phyloP scores from a whole-genome alignment of 2,888 invertebrate genomes.

The Drosophila niveifrons region DNA sequence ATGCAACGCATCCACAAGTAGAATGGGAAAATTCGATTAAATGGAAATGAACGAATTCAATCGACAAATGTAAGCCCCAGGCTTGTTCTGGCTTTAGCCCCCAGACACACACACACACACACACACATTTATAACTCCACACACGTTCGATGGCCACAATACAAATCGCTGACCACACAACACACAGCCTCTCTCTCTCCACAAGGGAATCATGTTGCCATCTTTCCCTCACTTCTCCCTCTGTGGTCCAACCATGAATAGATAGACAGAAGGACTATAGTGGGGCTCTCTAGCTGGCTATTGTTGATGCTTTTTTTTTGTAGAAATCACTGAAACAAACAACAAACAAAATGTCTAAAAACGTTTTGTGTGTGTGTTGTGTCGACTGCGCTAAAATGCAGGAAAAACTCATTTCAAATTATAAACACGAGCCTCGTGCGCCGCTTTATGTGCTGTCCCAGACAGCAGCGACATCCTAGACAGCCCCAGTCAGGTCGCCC shows the following conservation, averaged over 20 bases:
- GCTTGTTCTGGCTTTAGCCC: neutral
- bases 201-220: conserved; percentile 20
- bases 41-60: conserved; percentile 36
- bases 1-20: neutral
- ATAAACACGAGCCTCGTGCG: conserved; percentile 67
- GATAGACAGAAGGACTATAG: neutral
- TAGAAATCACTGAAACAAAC: conserved; percentile 51
- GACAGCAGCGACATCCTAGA: conserved; percentile 26
- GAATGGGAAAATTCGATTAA: conserved; percentile 18
- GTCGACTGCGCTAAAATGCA: conserved; percentile 63
- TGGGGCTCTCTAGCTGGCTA: neutral
- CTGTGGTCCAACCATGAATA: neutral
- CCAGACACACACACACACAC: neutral
- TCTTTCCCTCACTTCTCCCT: neutral
- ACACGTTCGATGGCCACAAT: conserved; percentile 22
- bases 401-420: conserved; percentile 76
- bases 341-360: conserved; percentile 54
- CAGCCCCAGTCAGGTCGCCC: conserved; percentile 5
- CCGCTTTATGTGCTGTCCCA: conserved; percentile 50
- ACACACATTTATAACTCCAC: conserved; percentile 18
- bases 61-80: conserved; percentile 27
- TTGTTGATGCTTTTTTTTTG: conserved; percentile 52
- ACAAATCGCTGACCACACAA: conserved; percentile 57
- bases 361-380: conserved; percentile 31
- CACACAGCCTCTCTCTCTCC: neutral